Evolutionary conservation across 2,888 invertebrate species (phyloP).

Genomic region (Diarsia brunnea): DNA sequence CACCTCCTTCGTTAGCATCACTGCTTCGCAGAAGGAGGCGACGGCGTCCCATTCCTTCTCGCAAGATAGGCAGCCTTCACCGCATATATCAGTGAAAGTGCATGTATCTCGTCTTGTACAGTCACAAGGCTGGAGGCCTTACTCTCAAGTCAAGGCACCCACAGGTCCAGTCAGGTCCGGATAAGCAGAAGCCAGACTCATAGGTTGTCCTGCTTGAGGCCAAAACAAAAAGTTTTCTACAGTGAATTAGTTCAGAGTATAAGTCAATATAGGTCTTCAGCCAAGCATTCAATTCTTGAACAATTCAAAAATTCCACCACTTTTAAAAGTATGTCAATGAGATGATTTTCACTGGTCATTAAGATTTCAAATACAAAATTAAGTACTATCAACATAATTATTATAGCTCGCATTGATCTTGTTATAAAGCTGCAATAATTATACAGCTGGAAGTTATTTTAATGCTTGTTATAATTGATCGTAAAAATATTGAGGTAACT

Average conservation of each 20-base stretch:
- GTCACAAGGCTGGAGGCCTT: too few relatives aligned
- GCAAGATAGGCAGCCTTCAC: too few relatives aligned
- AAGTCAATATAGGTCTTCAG: background rate
- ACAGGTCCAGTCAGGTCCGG: too few relatives aligned
- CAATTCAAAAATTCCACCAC: background rate
- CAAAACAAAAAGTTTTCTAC: background rate
- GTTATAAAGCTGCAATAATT: constrained; percentile 35
- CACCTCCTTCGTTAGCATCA: too few relatives aligned
- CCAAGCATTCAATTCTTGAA: background rate
- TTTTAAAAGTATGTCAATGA: constrained; percentile 38
- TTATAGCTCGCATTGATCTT: constrained; percentile 38
- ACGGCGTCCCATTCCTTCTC: too few relatives aligned
- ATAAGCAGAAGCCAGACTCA: too few relatives aligned
- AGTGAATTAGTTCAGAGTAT: background rate
- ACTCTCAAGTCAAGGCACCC: too few relatives aligned
- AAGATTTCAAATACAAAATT: constrained; percentile 22
- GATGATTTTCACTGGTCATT: constrained; percentile 29
- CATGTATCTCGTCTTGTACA: too few relatives aligned
- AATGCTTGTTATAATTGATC: constrained; percentile 26
- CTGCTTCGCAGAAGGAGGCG: too few relatives aligned
- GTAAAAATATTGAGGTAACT: constrained; percentile 37
- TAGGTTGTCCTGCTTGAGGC: too few relatives aligned
- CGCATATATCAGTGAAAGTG: too few relatives aligned
- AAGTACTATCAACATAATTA: constrained; percentile 21
- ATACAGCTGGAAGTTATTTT: constrained; percentile 27